These are phyloP conservation scores for Brachionus sp. DNA, from an alignment of 1,140 invertebrate genomes.

Conservation along the genomic window DNA sequence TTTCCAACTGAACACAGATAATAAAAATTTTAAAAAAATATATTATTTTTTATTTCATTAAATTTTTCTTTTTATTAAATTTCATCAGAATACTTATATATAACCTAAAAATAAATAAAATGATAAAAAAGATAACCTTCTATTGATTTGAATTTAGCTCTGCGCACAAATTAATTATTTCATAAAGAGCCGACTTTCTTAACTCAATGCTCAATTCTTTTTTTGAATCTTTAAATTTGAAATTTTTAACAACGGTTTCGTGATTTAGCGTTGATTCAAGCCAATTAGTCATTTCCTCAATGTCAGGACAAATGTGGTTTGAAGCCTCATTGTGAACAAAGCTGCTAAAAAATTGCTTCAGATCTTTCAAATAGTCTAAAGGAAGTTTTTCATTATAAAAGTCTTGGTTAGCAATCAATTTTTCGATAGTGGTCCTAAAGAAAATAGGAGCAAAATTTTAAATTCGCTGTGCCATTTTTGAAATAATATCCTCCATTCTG, in stretches of 20 bases:
- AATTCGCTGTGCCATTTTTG: not conserved
- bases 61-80: not conserved
- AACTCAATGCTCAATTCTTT: not conserved
- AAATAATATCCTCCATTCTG: not conserved
- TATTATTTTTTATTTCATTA: not conserved
- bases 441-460: not conserved
- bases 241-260: not conserved
- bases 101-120: not conserved
- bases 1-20: too few relatives aligned
- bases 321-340: not conserved
- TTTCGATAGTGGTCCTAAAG: not conserved
- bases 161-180: not conserved
- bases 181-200: not conserved
- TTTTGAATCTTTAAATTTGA: not conserved
- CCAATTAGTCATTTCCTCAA: not conserved
- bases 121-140: not conserved
- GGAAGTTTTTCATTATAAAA: not conserved
- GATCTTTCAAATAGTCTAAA: not conserved
- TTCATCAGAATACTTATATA: not conserved
- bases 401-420: not conserved
- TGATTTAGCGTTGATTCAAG: not conserved
- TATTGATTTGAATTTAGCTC: not conserved
- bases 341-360: not conserved
- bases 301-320: not conserved
- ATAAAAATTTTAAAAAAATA: not conserved